Evolutionary conservation across 1,140 invertebrate species (phyloP).

Genomic region (Tyrophagus putrescentiae): DNA sequence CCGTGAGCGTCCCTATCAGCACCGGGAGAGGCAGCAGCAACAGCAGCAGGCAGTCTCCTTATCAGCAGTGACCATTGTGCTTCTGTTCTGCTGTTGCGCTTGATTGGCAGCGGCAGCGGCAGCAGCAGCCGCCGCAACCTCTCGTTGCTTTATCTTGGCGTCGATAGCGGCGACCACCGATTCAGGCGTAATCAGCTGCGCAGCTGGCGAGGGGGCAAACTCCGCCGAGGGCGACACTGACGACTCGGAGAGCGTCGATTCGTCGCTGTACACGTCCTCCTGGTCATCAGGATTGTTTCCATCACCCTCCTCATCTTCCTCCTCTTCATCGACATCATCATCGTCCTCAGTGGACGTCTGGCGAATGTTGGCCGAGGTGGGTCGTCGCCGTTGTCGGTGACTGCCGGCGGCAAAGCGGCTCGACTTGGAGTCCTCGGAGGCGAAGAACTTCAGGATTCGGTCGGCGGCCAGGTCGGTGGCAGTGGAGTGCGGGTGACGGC

Average conservation of each 20-base stretch:
- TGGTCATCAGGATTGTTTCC: neutral
- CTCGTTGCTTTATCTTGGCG: neutral
- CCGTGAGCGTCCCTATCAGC: neutral
- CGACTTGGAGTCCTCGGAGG: neutral
- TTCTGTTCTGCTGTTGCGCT: neutral
- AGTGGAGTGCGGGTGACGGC: too few species aligned
- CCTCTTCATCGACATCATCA: neutral
- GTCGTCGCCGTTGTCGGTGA: too few species aligned
- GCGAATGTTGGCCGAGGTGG: neutral
- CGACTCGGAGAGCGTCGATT: conserved; percentile 11
- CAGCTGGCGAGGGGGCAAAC: neutral
- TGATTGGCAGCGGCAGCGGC: neutral
- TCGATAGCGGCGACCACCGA: conserved; percentile 6
- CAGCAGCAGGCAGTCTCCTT: too few species aligned
- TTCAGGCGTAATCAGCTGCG: conserved; percentile 1
- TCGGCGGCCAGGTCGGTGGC: neutral
- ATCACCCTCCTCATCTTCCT: neutral
- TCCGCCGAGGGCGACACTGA: conserved; percentile 1
- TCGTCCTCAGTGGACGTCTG: neutral
- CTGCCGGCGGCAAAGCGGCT: neutral
- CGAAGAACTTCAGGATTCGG: neutral
- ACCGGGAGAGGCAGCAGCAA: neutral
- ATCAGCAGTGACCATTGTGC: neutral
- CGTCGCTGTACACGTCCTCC: conserved; percentile 12
- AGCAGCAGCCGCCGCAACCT: neutral